Evolutionary conservation across 2,113 vertebrate species (phyloP), one percentile per base, ranked within the genome.

Genomic region (Corythaixoides concolor): DNA sequence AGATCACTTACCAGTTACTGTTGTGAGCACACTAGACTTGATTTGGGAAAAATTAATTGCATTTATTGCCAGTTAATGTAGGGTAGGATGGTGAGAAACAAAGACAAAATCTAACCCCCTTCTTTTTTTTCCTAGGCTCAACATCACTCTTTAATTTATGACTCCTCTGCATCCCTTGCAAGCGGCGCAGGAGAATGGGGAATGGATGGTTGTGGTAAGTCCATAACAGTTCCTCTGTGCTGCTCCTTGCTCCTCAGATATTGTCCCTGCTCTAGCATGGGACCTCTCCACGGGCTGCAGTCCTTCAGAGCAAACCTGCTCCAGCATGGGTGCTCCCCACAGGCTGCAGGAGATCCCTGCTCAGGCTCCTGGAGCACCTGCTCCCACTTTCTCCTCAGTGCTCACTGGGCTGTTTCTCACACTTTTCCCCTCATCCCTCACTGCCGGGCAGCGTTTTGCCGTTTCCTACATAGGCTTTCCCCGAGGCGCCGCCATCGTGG

Each of bases 321-420:
- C 39, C 60, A 68, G 14, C 1, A 0, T 7, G 19, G n/a, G n/a
- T n/a, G 8, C 20, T 73, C 28, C 10, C 19, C 56, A 19, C 1
- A 1, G 24, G 35, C 50, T 59, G 28, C 33, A 5, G 21, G 15
- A 32, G 9, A n/a, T 47, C 26, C 33, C 37, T 9, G 17, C 24
- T 32, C 0, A 0, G 35, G 27, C 0, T 0, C 30, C 26, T 45
- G 41, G 18, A 33, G 19, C 50, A 4, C n/a, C 33, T 39, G 17
- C 41, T 49, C 5, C 6, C 23, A 5, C 49, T 15, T 59, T 59
- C 14, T 33, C 11, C 32, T 14, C 0, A 0, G 30, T 5, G 52
- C 20, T 19, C 3, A 1, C 37, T 15, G 74, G 55, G 47, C 74
- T 5, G 37, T 32, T 45, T 35, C 72, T 49, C 7, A 15, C 32